Evolutionary conservation across 1,140 invertebrate genomes (phyloP).

Genomic region (Sycophaga agraensis): DNA sequence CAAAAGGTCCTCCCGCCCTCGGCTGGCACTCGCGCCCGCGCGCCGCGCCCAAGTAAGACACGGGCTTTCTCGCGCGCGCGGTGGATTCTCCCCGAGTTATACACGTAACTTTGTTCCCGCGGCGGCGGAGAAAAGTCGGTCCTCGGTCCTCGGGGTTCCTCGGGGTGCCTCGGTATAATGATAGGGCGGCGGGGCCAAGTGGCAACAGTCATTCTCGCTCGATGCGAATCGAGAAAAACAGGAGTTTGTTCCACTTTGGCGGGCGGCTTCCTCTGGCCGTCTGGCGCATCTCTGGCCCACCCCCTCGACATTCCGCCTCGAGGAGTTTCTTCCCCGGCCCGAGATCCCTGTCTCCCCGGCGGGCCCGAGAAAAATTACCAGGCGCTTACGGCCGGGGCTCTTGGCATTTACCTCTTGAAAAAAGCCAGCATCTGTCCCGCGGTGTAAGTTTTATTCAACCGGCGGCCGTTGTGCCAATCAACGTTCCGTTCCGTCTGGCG

Average conservation of each 20-base stretch:
- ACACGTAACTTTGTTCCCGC: constrained; percentile 6
- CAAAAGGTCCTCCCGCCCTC: neutral
- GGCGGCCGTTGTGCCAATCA: too few relatives aligned
- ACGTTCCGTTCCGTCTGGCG: too few relatives aligned
- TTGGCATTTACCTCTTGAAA: too few relatives aligned
- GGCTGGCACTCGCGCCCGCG: too few relatives aligned
- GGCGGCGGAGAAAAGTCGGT: neutral
- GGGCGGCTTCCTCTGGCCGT: too few relatives aligned
- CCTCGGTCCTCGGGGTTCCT: too few relatives aligned
- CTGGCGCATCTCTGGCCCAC: neutral
- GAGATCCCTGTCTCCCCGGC: neutral
- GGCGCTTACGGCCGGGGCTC: too few relatives aligned
- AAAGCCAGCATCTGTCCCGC: too few relatives aligned
- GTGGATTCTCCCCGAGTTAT: constrained; percentile 5
- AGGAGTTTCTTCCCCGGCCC: neutral
- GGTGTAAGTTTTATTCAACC: too few relatives aligned
- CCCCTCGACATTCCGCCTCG: neutral
- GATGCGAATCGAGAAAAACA: constrained; percentile 25
- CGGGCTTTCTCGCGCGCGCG: neutral
- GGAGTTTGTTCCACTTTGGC: too few relatives aligned
- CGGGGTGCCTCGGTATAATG: constrained; percentile 8
- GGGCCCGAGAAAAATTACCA: too few relatives aligned
- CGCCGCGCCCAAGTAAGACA: constrained; percentile 9
- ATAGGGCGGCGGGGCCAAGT: constrained; percentile 13
- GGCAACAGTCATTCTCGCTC: constrained; percentile 21